Percentiles rank a stretch among this genome's conserved stretches.
These are phyloP conservation scores for Pandemis cinnamomeana DNA, from an alignment of 2,888 invertebrate species.

Conservation along the genomic window DNA sequence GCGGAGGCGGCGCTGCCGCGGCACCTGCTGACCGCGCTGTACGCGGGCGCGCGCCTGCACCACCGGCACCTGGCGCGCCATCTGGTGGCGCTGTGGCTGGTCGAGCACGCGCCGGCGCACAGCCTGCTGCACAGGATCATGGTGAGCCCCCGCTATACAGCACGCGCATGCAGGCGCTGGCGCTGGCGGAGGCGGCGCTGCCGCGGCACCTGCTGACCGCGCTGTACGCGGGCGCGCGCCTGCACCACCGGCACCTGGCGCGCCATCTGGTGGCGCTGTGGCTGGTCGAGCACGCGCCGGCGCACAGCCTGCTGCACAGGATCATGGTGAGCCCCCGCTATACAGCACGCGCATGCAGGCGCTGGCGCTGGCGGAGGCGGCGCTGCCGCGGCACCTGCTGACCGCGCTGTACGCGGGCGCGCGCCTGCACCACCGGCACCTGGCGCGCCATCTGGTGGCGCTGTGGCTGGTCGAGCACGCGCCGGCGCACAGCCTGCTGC, in stretches of 20 bases:
- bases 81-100: conserved; percentile 97
- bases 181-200: conserved; percentile 98
- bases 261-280: conserved; percentile 96
- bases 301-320: conserved; percentile 92
- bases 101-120: conserved; percentile 96
- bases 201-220: conserved; percentile 96
- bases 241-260: conserved; percentile 91
- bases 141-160: conserved; percentile 83
- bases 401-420: no score
- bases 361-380: no score
- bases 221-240: conserved; percentile 93
- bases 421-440: no score
- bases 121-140: conserved; percentile 93
- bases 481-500: no score
- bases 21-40: conserved; percentile 95
- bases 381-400: no score
- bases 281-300: conserved; percentile 97
- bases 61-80: conserved; percentile 91
- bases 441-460: no score
- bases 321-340: conserved; percentile 88
- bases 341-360: no score
- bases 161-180: conserved; percentile 96
- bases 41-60: conserved; percentile 93
- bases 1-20: conserved; percentile 98
- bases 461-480: no score